phyloP scores from a whole-genome alignment of 2,888 invertebrate species.

The Neria commutata region DNA sequence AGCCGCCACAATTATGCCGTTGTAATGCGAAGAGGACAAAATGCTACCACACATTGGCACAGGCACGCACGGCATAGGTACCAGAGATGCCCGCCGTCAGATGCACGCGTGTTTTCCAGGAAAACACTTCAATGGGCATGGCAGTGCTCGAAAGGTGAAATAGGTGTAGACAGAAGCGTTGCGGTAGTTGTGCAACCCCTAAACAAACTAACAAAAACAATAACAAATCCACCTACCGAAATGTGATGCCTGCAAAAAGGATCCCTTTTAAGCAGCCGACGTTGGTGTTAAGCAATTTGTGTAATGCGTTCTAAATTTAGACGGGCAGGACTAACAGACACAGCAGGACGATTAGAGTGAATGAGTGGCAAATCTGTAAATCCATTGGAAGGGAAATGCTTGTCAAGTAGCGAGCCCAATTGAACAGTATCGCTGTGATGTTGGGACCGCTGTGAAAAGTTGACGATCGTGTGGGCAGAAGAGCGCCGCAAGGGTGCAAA shows the following conservation, averaged over 20 bases:
- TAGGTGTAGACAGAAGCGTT: not conserved
- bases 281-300: not conserved
- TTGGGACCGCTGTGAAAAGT: constrained; percentile 10
- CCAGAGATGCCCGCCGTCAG: not conserved
- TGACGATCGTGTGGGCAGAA: not conserved
- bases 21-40: not conserved
- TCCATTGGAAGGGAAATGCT: constrained; percentile 7
- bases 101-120: not conserved
- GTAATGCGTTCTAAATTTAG: constrained; percentile 3
- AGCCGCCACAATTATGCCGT: not conserved
- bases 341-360: not conserved
- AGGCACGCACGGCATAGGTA: too few species aligned
- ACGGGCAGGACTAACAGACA: not conserved
- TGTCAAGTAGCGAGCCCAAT: not conserved
- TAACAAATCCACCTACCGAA: constrained; percentile 1
- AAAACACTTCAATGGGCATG: not conserved
- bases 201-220: too few species aligned
- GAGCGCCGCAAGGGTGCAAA: not conserved
- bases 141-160: not conserved
- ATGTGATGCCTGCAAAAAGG: not conserved
- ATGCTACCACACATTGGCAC: constrained; percentile 4
- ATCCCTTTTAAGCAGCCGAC: not conserved
- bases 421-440: too few species aligned
- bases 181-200: not conserved
- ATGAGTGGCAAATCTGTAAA: constrained; percentile 16